Evolutionary conservation across 1,140 invertebrate genomes (phyloP).

Genomic region (Oryzaephilus surinamensis): DNA sequence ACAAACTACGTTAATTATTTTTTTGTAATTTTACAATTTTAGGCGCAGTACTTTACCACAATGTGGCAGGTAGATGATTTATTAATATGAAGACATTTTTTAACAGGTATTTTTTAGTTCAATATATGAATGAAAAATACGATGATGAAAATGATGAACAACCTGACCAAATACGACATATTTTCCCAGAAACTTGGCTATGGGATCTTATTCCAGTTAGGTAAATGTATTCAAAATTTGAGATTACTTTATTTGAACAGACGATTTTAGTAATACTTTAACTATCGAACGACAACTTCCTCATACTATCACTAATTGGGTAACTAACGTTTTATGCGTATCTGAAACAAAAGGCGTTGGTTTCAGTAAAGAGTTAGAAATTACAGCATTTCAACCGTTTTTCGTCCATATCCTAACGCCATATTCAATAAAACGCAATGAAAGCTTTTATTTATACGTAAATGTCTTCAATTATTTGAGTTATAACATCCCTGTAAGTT

Average conservation of each 20-base stretch:
- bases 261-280: slow-evolving; percentile 6
- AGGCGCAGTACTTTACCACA: too few species aligned
- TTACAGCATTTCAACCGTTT: slow-evolving; percentile 61
- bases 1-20: too few species aligned
- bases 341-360: slow-evolving; percentile 52
- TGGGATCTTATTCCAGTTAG: slow-evolving; percentile 49
- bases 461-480: slow-evolving; percentile 63
- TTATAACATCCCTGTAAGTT: slow-evolving; percentile 47
- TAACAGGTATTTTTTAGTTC: slow-evolving; percentile 13
- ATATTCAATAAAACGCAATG: slow-evolving; percentile 58
- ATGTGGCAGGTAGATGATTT: too few species aligned
- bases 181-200: slow-evolving; percentile 61
- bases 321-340: slow-evolving; percentile 57
- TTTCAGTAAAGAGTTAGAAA: slow-evolving; percentile 42
- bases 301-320: slow-evolving; percentile 66
- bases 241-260: neutral
- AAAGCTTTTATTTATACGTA: slow-evolving; percentile 55
- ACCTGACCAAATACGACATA: slow-evolving; percentile 38
- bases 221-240: slow-evolving; percentile 29
- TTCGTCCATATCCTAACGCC: slow-evolving; percentile 61
- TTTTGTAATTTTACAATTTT: slow-evolving; percentile 13
- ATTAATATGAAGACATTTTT: too few species aligned
- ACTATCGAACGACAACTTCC: slow-evolving; percentile 41
- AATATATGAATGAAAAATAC: slow-evolving; percentile 18
- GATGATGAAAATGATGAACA: slow-evolving; percentile 32